phyloP scores from a whole-genome alignment of 2,888 invertebrate species.

The Doris montereyensis region DNA sequence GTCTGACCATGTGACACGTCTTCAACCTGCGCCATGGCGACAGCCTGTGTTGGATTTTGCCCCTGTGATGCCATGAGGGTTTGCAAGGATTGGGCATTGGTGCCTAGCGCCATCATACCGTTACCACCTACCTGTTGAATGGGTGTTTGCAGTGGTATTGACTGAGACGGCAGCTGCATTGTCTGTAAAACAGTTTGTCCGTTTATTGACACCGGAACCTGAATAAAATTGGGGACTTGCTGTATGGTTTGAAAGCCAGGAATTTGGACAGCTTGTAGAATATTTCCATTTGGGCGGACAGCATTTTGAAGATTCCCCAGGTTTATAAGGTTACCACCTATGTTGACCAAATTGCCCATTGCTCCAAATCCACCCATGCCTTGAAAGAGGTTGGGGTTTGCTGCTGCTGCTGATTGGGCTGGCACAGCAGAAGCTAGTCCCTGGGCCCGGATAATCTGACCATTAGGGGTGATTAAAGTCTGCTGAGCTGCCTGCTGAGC shows the following conservation, averaged over 20 bases:
- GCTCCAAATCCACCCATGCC: conserved; percentile 45
- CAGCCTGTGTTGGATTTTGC: background rate
- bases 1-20: background rate
- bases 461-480: conserved; percentile 55
- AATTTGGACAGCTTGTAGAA: conserved; percentile 79
- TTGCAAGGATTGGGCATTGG: conserved; percentile 31
- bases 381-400: conserved; percentile 46
- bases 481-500: conserved; percentile 32
- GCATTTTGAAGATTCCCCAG: conserved; percentile 47
- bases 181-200: conserved; percentile 97
- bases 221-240: conserved; percentile 77
- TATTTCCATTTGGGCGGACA: conserved; percentile 49
- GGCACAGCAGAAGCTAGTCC: conserved; percentile 50
- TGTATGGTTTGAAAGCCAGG: conserved; percentile 74
- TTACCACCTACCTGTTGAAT: conserved; percentile 23
- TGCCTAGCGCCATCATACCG: conserved; percentile 23
- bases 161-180: conserved; percentile 84
- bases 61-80: conserved; percentile 34
- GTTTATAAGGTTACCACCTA: conserved; percentile 63
- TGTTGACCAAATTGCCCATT: conserved; percentile 56
- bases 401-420: conserved; percentile 40
- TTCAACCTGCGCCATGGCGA: background rate
- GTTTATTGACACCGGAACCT: conserved; percentile 89
- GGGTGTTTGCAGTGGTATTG: conserved; percentile 36
- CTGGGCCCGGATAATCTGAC: conserved; percentile 61